phyloP scores from a whole-genome alignment of 2,888 invertebrate genomes.

The Galeruca laticollis region DNA sequence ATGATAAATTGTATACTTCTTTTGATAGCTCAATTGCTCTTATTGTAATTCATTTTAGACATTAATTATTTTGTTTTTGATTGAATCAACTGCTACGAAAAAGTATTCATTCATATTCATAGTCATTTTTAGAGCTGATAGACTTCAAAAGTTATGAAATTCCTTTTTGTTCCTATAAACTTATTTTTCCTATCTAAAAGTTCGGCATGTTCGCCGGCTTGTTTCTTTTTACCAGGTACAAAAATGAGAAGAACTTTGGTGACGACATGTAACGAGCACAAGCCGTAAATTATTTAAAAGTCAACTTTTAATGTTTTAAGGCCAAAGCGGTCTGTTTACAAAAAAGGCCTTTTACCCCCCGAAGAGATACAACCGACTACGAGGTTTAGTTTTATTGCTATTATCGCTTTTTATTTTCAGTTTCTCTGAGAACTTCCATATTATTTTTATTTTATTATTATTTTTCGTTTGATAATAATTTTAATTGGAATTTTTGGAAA shows the following conservation, averaged over 20 bases:
- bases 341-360: conserved; percentile 47
- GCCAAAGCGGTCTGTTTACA: conserved; percentile 49
- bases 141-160: conserved; percentile 17
- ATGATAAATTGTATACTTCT: no score
- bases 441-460: background rate
- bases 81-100: no score
- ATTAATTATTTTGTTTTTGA: no score
- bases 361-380: conserved; percentile 39
- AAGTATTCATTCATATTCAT: background rate
- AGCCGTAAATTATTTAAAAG: conserved; percentile 54
- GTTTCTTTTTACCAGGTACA: conserved; percentile 32
- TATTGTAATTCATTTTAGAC: no score
- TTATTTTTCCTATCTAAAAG: conserved; percentile 13
- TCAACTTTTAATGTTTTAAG: conserved; percentile 55
- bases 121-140: background rate
- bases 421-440: conserved; percentile 8
- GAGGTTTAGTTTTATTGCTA: conserved; percentile 43
- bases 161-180: conserved; percentile 1
- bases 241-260: conserved; percentile 45
- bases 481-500: background rate
- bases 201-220: conserved; percentile 19
- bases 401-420: conserved; percentile 33
- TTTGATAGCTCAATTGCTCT: no score
- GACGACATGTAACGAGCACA: conserved; percentile 53
- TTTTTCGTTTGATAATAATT: background rate